These are phyloP conservation scores for Sarcophilus harrisii DNA, from an alignment of 2,797 vertebrate genomes.

Conservation along the genomic window DNA sequence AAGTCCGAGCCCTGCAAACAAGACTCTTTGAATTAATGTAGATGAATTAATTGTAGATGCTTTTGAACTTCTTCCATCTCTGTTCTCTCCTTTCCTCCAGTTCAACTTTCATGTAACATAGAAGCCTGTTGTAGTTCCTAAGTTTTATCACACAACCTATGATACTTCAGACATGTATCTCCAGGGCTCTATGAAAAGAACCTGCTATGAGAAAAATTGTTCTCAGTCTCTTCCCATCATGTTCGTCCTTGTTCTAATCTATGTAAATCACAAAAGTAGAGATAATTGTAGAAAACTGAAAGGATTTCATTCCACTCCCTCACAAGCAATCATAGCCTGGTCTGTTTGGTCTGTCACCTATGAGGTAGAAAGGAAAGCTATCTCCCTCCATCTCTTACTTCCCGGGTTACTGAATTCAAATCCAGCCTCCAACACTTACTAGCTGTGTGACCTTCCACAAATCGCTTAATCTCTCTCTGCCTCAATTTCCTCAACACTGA, in stretches of 20 bases:
- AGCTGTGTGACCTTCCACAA: not conserved
- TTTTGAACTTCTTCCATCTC: not conserved
- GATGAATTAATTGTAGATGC: no score
- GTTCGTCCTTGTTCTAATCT: not conserved
- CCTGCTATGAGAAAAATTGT: not conserved
- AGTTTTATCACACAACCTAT: not conserved
- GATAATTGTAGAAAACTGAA: not conserved
- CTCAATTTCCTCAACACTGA: not conserved
- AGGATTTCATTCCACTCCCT: not conserved
- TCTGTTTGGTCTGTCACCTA: not conserved
- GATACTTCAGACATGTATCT: not conserved
- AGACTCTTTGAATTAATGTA: not conserved
- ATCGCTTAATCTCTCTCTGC: not conserved
- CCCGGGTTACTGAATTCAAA: not conserved
- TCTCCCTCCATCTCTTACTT: not conserved
- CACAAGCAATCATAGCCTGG: not conserved
- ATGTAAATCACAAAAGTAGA: not conserved
- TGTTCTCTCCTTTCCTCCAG: not conserved
- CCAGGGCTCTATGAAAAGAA: not conserved
- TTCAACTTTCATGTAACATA: not conserved
- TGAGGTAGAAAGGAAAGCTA: not conserved
- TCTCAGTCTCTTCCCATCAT: not conserved
- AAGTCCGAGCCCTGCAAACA: not conserved
- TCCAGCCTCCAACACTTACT: not conserved
- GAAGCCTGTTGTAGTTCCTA: not conserved